These are phyloP conservation scores for Felis catus DNA, from an alignment of 2,113 vertebrate genomes.

Conservation along the genomic window DNA sequence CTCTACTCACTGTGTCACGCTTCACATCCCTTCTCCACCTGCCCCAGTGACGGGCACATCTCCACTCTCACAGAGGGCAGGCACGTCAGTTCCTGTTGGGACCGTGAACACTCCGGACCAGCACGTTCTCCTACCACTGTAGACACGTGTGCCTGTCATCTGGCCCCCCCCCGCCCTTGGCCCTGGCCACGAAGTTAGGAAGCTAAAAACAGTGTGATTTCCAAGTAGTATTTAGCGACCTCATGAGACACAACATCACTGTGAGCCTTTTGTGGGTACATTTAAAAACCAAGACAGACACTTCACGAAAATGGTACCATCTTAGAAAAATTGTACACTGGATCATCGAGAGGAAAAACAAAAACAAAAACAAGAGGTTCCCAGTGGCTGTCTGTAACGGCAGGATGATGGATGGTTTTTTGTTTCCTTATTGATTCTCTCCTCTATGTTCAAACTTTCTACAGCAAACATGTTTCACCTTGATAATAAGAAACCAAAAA, in stretches of 20 bases:
- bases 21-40: not conserved
- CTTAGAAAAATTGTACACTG: not conserved
- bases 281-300: not conserved
- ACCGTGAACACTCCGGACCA: not conserved
- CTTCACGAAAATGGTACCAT: not conserved
- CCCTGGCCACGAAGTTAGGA: no score
- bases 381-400: not conserved
- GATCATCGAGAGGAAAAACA: not conserved
- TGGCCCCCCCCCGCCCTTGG: accelerated
- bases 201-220: not conserved
- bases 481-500: not conserved
- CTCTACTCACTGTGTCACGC: accelerated
- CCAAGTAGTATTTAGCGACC: not conserved
- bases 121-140: not conserved
- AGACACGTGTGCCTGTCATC: not conserved
- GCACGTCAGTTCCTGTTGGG: not conserved
- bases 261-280: not conserved
- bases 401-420: not conserved
- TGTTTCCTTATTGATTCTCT: not conserved
- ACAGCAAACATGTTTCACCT: not conserved
- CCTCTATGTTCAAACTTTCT: not conserved
- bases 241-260: not conserved
- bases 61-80: not conserved
- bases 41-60: not conserved
- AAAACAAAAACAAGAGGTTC: not conserved